Evolutionary conservation across 35 echinoderm and acorn worm genomes (phyloP), one percentile per base, ranked within the genome.

Genomic region (Chiridota heheva): DNA sequence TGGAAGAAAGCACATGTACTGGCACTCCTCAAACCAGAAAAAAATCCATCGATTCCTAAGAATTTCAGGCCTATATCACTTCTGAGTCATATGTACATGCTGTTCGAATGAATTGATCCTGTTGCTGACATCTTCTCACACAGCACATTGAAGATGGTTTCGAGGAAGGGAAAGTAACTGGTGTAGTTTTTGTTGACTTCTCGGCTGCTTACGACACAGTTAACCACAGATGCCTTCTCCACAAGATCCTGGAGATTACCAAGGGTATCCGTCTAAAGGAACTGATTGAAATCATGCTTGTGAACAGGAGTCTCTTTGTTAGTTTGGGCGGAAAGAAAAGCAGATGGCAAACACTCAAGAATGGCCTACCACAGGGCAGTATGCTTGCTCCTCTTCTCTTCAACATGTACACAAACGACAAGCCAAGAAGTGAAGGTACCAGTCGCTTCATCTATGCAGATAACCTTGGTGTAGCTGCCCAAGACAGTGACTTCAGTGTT

Each of bases 111-210:
- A 31, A 78, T 86, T 42, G 1, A 28, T 20, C 49, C 70, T 43
- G 56, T 47, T 25, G 57, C 58, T n/a, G 84, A 86, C 55, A 58
- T n/a, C 77, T 63, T 58, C 72, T 86, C 7, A 86, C 73, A n/a
- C 84, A 78, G 32, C 43, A 80, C 75, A 81, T 87, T n/a, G 85
- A 87, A 44, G 63, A 87, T 39, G 85, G 85, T 49, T 87, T n/a
- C 71, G 60, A 87, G 75, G 58, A 58, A 42, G 59, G 60, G 45
- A 2, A 40, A 68, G 38, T 60, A 44, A 87, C 73, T 41, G 85
- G 85, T 1, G 74, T 55, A 3, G 74, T 87, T 0, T 87, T 87
- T 70, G 85, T 69, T 4, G 84, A n/a, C n/a, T n/a, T n/a, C n/a
- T n/a, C n/a, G n/a, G n/a, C n/a, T n/a, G 58, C 36, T 65, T 86